Evolutionary conservation across 2,888 invertebrate species (phyloP), one percentile per base, ranked within the genome.

Genomic region (Melanostoma mellinum): DNA sequence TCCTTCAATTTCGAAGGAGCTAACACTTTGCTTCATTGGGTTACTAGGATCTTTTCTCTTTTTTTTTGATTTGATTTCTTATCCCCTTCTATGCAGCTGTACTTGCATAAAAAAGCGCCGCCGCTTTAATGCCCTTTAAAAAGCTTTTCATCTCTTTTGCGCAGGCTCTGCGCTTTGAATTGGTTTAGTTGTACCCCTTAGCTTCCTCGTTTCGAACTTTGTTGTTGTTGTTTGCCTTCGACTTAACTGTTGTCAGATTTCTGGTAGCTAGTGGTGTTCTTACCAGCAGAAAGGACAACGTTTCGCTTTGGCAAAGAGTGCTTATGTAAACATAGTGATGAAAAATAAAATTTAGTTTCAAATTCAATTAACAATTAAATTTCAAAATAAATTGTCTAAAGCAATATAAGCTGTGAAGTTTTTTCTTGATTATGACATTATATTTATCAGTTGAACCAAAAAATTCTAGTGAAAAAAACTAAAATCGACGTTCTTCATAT

Each of bases 201-300:
- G 33, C 60, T 68, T 55, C 48, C 33, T 69, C 36, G n/a, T 56
- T 36, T 53, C 56, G 50, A 46, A 36, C 40, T 10, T 76, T 77
- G 73, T 77, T 77, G 73, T 77, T 77, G 77, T 77, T 82, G 61
- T 77, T 77, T 71, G 76, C 40, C 63, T 67, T 67, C 52, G 48
- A 72, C 69, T 68, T 38, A 42, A 81, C 60, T 68, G 20, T 63
- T 82, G 81, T 77, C 77, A 81, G 71, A 81, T 55, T 73, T 82
- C 68, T 78, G 63, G 38, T 69, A 65, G 74, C 78, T 69, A 65
- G 60, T 68, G 65, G 73, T 78, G 63, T 65, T 63, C 50, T 52
- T 44, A 58, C 52, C 32, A 63, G n/a, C 44, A 72, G 69, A 76
- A 72, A 77, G 77, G 77, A 81, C 72, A 33, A 61, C 50, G 60